Conservation (phyloP, 2,888 invertebrate genomes). For the Isotomurus palustris region DNA sequence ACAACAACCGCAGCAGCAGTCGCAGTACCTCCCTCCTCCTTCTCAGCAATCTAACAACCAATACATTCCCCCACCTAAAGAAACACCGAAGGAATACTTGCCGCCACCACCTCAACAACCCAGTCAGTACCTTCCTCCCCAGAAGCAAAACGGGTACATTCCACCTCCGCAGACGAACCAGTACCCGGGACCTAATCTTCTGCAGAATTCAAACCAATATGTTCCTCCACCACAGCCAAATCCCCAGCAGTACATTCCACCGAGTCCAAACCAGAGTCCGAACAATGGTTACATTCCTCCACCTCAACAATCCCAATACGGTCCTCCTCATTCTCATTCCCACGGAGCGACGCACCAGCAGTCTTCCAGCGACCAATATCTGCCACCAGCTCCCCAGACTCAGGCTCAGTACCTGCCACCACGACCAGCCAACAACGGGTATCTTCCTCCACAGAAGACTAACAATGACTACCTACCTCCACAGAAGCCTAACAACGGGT, state of each 20-base stretch:
- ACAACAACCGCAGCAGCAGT: background rate
- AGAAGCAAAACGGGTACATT: no score
- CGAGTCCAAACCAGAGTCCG: no score
- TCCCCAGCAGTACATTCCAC: background rate
- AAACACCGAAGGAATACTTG: background rate
- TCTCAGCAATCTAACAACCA: conserved; percentile 7
- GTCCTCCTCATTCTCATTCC: conserved; percentile 9
- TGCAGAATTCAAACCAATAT: conserved; percentile 2
- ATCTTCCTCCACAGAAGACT: conserved; percentile 9
- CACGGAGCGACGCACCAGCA: conserved; percentile 16
- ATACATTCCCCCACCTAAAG: conserved; percentile 13
- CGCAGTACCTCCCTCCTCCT: no score
- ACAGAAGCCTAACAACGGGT: background rate
- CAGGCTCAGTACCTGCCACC: conserved; percentile 12
- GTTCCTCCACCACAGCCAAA: background rate
- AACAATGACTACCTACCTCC: conserved; percentile 14
- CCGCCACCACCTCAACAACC: background rate
- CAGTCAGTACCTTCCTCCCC: no score
- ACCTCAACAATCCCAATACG: background rate
- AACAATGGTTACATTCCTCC: conserved; percentile 9
- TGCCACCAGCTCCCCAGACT: background rate
- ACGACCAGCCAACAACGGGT: conserved; percentile 1
- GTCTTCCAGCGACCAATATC: conserved; percentile 14
- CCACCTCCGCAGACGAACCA: no score
- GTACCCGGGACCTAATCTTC: no score